Percentiles rank a stretch among this genome's conserved stretches.
phyloP scores from a whole-genome alignment of 37 sponge, comb jelly and placozoan genomes.

The Ephydatia muelleri region DNA sequence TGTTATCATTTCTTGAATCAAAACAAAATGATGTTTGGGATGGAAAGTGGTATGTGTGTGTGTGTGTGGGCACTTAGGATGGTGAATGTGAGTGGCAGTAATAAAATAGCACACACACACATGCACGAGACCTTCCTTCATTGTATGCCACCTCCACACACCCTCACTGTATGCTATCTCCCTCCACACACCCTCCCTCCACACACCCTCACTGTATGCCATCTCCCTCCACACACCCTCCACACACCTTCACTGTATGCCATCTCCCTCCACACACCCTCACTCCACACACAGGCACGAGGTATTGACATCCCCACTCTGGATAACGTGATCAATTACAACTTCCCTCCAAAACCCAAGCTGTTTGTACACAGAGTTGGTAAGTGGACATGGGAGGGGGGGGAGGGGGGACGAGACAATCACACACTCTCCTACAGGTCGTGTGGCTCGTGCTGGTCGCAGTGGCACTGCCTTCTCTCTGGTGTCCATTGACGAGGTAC shows the following conservation, averaged over 20 bases:
- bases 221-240: not conserved
- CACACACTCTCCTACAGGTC: slow-evolving; percentile 33
- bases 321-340: slow-evolving; percentile 96
- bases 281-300: slow-evolving; percentile 64
- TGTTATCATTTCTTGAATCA: no score
- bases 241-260: not conserved
- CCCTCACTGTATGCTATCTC: not conserved
- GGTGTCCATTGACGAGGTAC: slow-evolving; percentile 79
- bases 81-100: no score
- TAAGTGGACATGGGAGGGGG: slow-evolving; percentile 10
- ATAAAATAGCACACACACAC: not conserved
- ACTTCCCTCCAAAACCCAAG: slow-evolving; percentile 93
- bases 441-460: slow-evolving; percentile 96
- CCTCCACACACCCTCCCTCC: not conserved
- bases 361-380: slow-evolving; percentile 97
- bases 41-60: no score
- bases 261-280: not conserved
- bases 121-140: not conserved
- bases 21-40: no score
- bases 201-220: not conserved
- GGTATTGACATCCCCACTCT: slow-evolving; percentile 96
- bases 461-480: slow-evolving; percentile 91
- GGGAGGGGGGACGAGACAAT: not conserved
- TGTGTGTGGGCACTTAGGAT: no score
- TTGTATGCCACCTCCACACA: not conserved